Percentiles rank a stretch among this genome's conserved stretches.
Evolutionary conservation across 1,140 invertebrate species (phyloP).

Genomic region (Drosophila willistoni): DNA sequence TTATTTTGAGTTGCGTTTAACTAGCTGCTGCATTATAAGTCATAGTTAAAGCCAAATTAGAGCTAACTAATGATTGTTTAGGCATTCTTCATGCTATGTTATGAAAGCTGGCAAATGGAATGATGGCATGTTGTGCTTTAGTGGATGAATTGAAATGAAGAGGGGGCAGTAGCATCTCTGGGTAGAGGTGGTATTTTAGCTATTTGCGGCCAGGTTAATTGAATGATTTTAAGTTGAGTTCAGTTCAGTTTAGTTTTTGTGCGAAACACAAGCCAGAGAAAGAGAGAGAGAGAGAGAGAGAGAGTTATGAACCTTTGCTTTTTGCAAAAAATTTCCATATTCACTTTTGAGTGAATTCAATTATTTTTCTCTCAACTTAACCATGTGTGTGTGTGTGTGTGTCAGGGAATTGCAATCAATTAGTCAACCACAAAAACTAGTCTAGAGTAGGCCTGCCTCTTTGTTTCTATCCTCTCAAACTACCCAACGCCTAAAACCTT

Average conservation of each 20-base stretch:
- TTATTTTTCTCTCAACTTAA: slow-evolving; percentile 20
- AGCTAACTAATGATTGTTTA: slow-evolving; percentile 51
- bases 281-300: too few relatives aligned
- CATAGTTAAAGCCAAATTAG: slow-evolving; percentile 57
- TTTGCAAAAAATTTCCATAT: slow-evolving; percentile 7
- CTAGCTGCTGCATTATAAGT: slow-evolving; percentile 57
- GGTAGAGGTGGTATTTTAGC: not conserved
- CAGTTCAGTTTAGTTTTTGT: not conserved
- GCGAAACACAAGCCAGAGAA: too few relatives aligned
- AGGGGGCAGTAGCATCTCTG: not conserved
- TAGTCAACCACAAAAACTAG: slow-evolving; percentile 33
- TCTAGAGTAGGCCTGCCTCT: not conserved
- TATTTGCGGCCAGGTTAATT: slow-evolving; percentile 11
- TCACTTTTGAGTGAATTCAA: slow-evolving; percentile 26
- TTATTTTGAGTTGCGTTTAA: slow-evolving; percentile 51
- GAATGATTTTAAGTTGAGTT: not conserved
- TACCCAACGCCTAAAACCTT: too few relatives aligned
- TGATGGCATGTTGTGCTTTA: slow-evolving; percentile 4
- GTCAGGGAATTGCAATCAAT: slow-evolving; percentile 32
- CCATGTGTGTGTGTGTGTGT: not conserved
- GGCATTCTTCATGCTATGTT: slow-evolving; percentile 14
- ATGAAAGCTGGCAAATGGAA: slow-evolving; percentile 1
- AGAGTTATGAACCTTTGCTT: too few relatives aligned
- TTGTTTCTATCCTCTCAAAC: not conserved
- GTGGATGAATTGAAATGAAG: not conserved